Evolutionary conservation across 2,888 invertebrate species (phyloP).

Genomic region (Pristionchus arcanus): DNA sequence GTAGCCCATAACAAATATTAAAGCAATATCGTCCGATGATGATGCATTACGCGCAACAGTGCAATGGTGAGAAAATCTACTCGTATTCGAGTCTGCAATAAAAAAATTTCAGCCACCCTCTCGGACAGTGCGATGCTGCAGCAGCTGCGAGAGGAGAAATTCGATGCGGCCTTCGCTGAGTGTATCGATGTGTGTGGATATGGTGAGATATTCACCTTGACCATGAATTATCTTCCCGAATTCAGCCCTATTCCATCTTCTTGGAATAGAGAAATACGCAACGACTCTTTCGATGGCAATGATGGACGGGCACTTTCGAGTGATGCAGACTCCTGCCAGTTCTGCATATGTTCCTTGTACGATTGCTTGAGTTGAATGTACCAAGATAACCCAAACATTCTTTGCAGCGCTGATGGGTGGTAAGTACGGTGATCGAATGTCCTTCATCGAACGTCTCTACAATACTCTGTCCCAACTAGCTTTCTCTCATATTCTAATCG

Average conservation of each 20-base stretch:
- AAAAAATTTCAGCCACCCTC: neutral
- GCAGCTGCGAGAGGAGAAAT: neutral
- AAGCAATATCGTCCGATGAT: conserved; percentile 20
- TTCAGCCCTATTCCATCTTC: neutral
- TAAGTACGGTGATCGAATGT: conserved; percentile 16
- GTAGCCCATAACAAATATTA: neutral
- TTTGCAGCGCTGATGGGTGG: neutral
- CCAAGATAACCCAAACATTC: neutral
- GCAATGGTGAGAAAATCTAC: neutral
- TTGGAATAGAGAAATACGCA: neutral
- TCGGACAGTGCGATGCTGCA: neutral
- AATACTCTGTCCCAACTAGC: neutral
- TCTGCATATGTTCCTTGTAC: neutral
- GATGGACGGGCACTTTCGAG: conserved; percentile 2
- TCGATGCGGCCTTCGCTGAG: neutral
- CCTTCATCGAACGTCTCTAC: neutral
- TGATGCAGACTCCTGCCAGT: neutral
- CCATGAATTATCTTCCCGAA: too few relatives aligned
- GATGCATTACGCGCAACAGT: neutral
- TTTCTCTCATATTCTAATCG: neutral
- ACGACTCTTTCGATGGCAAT: conserved; percentile 1
- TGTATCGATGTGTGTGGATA: neutral
- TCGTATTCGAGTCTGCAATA: neutral
- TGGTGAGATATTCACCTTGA: neutral
- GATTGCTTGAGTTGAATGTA: neutral